Base-by-base conservation (phyloP, 2,797 vertebrate genomes). In the Pseudomugil tenellus region DNA sequence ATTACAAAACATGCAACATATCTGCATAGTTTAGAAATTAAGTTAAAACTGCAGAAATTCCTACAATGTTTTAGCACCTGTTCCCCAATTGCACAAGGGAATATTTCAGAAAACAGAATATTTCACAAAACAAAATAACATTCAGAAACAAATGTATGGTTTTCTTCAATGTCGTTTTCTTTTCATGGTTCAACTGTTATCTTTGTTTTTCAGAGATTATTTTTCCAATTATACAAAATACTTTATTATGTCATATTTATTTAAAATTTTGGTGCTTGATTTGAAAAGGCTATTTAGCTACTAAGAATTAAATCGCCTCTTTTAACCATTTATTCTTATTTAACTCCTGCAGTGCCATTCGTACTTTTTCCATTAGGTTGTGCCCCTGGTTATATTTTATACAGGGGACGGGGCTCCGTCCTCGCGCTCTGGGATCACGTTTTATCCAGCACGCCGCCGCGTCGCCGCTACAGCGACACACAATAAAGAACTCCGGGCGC, bases 351-450 rank as follows among this genome's bases (percentile, higher is more conserved):
- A n/a, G n/a, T n/a, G n/a, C n/a, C n/a, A n/a, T n/a, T n/a, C n/a
- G 29, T 29, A 29, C 29, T 29, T 29, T 29, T 29, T 29, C 29
- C 3, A 17, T 37, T 17, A 23, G 19, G 34, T 32, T 4, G n/a
- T 29, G 56, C 69, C 58, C 63, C 65, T 53, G 56, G 41, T 48
- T 9, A 2, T 10, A 12, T 53, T 4, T 59, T 17, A 21, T 54
- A 2, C 32, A 3, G 14, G 19, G 51, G 9, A 6, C 46, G 53
- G 31, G 52, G n/a, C 68, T 77, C 53, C 2, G 31, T 19, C 56
- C 9, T 26, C 12, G 3, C 4, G 3, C 55, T 25, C 63, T 16
- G 28, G 32, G 13, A 16, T 37, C n/a, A 34, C 58, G 17, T 51
- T 55, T 46, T 4, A 49, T 39, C 28, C 7, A 16, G 16, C 52